Percentiles rank a stretch among this genome's conserved stretches.
Conservation (phyloP, 2,113 vertebrate genomes). For the Zosterops pallidus region DNA sequence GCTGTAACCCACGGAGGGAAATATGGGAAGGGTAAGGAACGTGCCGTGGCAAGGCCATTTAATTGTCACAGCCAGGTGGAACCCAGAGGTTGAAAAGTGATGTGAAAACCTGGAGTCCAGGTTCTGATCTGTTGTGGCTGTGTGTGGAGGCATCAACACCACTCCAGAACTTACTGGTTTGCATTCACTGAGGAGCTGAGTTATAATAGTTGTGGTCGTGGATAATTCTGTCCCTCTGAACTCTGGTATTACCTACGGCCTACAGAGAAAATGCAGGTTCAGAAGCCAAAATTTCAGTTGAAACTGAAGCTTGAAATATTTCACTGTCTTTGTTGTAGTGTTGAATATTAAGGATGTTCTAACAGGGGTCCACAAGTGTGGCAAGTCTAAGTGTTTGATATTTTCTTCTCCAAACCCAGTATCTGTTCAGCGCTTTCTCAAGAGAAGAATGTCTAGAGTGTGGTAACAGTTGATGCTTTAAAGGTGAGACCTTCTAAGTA, state of each 20-base stretch:
- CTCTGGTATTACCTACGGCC: not conserved
- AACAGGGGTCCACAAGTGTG: not conserved
- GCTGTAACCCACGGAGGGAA: not conserved
- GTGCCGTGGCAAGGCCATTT: not conserved
- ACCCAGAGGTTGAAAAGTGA: not conserved
- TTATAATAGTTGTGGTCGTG: not conserved
- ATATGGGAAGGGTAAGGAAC: not conserved
- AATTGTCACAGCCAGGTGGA: not conserved
- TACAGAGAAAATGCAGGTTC: not conserved
- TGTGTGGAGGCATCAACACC: not conserved
- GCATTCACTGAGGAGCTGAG: not conserved
- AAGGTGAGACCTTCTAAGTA: not conserved
- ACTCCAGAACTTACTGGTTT: not conserved
- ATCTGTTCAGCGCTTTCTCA: not conserved
- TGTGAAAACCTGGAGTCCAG: not conserved
- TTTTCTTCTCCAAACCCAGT: not conserved
- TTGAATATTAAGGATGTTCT: not conserved
- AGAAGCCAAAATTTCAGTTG: not conserved
- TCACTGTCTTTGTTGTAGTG: not conserved
- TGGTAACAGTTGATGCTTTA: not conserved
- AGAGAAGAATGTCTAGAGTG: not conserved
- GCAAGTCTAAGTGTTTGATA: not conserved
- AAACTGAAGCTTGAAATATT: not conserved
- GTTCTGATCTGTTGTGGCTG: not conserved
- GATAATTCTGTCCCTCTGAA: not conserved